Base-by-base conservation (phyloP, 1,140 invertebrate genomes). In the Magallana gigas region DNA sequence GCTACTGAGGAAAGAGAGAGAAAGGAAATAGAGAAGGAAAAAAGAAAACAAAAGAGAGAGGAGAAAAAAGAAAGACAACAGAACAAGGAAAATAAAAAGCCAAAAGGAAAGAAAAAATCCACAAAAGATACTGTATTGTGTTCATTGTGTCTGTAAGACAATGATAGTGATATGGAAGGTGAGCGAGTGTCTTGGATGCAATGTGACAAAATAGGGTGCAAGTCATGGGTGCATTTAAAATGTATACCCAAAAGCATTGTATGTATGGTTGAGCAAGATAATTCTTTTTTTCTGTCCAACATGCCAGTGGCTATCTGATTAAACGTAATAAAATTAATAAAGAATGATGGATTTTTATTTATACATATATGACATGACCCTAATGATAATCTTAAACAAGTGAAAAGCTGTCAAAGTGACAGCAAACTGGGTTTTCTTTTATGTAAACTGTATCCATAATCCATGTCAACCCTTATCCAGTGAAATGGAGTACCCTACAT, bases 21-120 rank as follows among this genome's bases (percentile, higher is more conserved):
- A 57, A 64, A 68, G 48, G 62, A 57, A 7, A 18, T 57, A 16
- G 18, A 18, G 64, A 56, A 85, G 87, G 58, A 57, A 56, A 60
- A 85, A 81, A 60, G 58, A 58, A 57, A 76, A 64, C 18, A 81
- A 56, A 81, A 81, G 84, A 58, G 87, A 80, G 57, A 29, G 57
- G 16, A 64, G 29, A 64, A 64, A 59, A 29, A 23, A 23, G 23
- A 23, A 23, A 23, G 23, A 23, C 23, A 60, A n/a, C 64, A 76
- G 48, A 71, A 36, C 59, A 62, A 59, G 60, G 29, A 62, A 81
- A 64, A 81, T 48, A 57, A 71, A 64, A 60, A 29, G 14, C 76
- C 56, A 81, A 81, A 81, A 12, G 8, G 16, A 68, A 68, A 68
- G n/a, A 18, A n/a, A 68, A 23, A 23, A 23, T 23, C 23, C 23